Conservation (phyloP, 1,140 invertebrate species). For the Gonioctena quinquepunctata region DNA sequence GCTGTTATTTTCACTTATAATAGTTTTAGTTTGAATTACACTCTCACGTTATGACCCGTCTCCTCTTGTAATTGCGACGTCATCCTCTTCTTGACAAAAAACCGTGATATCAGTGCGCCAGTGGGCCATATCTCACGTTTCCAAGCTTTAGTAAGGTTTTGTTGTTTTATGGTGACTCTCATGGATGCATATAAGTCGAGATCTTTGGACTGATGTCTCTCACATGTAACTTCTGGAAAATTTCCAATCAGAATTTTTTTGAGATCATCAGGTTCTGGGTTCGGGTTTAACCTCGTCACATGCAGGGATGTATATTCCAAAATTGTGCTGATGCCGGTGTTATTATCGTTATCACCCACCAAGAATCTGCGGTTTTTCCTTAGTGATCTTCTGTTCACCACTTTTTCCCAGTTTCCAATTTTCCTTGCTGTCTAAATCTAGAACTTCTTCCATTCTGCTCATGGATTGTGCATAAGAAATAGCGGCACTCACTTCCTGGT, state of each 20-base stretch:
- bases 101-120: no score
- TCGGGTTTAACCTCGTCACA: background rate
- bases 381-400: background rate
- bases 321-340: background rate
- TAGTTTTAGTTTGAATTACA: no score
- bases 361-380: background rate
- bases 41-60: no score
- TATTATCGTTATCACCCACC: background rate
- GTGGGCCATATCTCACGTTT: no score
- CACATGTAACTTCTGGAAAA: slow-evolving; percentile 17
- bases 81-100: no score
- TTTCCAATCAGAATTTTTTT: background rate
- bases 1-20: no score
- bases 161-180: no score
- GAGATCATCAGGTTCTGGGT: background rate
- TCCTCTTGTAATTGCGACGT: no score
- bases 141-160: no score
- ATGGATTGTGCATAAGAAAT: background rate
- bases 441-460: background rate
- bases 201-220: background rate
- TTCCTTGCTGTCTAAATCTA: background rate
- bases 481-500: background rate
- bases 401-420: background rate
- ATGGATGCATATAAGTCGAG: no score
- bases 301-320: slow-evolving; percentile 1